These are phyloP conservation scores for Mamestra brassicae DNA, from an alignment of 2,888 invertebrate genomes.

Conservation along the genomic window DNA sequence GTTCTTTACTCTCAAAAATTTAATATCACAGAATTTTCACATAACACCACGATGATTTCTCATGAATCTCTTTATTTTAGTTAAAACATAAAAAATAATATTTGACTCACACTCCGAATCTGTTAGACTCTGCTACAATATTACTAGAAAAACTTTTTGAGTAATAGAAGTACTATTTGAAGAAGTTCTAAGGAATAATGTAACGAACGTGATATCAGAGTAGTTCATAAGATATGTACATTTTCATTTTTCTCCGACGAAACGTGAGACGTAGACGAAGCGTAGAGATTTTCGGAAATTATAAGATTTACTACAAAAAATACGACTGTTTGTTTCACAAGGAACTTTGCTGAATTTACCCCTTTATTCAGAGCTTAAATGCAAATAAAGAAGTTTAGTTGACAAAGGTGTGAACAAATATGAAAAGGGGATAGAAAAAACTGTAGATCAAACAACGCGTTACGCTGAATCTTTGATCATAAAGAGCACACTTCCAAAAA, in stretches of 20 bases:
- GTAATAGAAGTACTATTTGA: constrained; percentile 26
- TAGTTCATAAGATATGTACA: constrained; percentile 64
- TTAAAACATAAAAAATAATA: constrained; percentile 2
- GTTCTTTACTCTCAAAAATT: neutral
- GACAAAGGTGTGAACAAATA: constrained; percentile 60
- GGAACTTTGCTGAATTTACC: constrained; percentile 5
- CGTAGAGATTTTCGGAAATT: constrained; percentile 40
- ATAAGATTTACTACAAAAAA: constrained; percentile 43
- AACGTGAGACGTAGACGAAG: constrained; percentile 45
- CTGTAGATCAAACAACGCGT: constrained; percentile 58
- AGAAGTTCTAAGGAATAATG: constrained; percentile 48
- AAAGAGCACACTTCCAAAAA: constrained; percentile 55
- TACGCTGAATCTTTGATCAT: constrained; percentile 61
- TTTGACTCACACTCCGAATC: neutral
- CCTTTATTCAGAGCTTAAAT: constrained; percentile 34
- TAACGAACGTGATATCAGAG: constrained; percentile 46
- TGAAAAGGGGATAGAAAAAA: constrained; percentile 45
- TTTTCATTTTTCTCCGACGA: constrained; percentile 54
- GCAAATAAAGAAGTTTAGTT: constrained; percentile 58
- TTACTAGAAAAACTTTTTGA: constrained; percentile 31
- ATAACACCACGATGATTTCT: neutral
- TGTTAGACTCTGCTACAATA: constrained; percentile 26
- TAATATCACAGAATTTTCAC: neutral
- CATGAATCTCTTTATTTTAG: neutral
- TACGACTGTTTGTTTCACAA: constrained; percentile 30